Conservation (phyloP, 2,113 vertebrate species). For the Macquaria ambigua region DNA sequence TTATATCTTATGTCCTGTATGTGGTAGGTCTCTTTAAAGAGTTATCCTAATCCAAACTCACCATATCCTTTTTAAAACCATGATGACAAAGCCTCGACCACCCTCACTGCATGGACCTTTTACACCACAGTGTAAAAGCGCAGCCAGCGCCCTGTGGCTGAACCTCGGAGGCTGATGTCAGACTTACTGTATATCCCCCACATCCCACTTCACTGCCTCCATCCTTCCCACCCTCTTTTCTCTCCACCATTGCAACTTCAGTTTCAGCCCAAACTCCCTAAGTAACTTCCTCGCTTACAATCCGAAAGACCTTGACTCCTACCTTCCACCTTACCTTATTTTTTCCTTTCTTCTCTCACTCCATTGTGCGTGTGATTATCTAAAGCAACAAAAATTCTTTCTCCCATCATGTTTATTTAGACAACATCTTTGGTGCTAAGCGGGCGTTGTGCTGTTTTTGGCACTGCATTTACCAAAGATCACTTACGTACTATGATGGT, state of each 20-base stretch:
- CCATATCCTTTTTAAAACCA: slow-evolving; percentile 4
- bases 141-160: slow-evolving; percentile 38
- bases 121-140: not conserved
- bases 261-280: not conserved
- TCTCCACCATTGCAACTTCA: not conserved
- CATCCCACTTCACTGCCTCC: slow-evolving; percentile 18
- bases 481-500: not conserved
- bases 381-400: not conserved
- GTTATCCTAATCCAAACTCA: slow-evolving; percentile 13
- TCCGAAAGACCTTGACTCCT: not conserved
- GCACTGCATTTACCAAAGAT: not conserved
- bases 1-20: not conserved
- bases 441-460: not conserved
- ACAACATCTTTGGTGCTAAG: not conserved
- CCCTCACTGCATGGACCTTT: slow-evolving; percentile 22
- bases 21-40: slow-evolving; percentile 16
- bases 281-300: not conserved
- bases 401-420: not conserved
- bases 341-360: not conserved
- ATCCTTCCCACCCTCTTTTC: not conserved
- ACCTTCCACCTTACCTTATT: not conserved
- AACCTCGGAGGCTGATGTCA: slow-evolving; percentile 50
- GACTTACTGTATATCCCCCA: slow-evolving; percentile 27
- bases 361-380: not conserved
- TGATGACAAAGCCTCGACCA: slow-evolving; percentile 40